phyloP scores from a whole-genome alignment of 2,888 invertebrate genomes.

The Orthonevra nobilis region DNA sequence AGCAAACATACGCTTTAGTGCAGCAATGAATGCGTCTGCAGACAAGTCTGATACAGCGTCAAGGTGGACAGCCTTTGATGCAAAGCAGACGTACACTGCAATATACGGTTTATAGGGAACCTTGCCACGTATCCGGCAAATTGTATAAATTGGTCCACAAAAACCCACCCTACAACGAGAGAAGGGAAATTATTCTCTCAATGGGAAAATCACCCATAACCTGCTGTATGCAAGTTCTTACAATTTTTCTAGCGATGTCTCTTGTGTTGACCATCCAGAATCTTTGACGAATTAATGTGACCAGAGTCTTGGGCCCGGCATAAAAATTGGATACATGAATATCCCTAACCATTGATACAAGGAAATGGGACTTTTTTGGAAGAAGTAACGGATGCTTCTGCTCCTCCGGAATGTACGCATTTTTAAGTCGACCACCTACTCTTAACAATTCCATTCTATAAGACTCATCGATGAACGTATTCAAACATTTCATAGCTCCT shows the following conservation, averaged over 20 bases:
- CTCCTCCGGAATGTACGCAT: slow-evolving; percentile 7
- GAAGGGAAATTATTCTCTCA: too few species aligned
- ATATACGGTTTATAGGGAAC: too few species aligned
- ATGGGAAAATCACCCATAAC: background rate
- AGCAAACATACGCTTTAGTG: too few species aligned
- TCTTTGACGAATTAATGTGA: slow-evolving; percentile 28
- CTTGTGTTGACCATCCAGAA: slow-evolving; percentile 54
- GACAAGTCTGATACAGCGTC: too few species aligned
- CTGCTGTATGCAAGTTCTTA: slow-evolving; percentile 38
- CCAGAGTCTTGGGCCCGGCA: slow-evolving; percentile 50
- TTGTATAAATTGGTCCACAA: background rate
- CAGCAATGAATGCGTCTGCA: too few species aligned
- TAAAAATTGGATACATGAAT: slow-evolving; percentile 52
- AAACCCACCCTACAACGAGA: too few species aligned
- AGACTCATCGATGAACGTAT: slow-evolving; percentile 1
- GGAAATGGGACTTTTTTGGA: slow-evolving; percentile 3
- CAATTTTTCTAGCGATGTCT: slow-evolving; percentile 27
- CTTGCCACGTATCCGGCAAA: background rate
- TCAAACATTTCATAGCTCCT: slow-evolving; percentile 51
- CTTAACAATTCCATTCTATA: background rate
- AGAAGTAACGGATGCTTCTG: slow-evolving; percentile 17
- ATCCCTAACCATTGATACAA: background rate
- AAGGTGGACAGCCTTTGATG: too few species aligned
- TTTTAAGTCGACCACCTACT: background rate
- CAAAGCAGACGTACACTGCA: too few species aligned